phyloP scores from a whole-genome alignment of 2,797 vertebrate species.

The Acanthis flammea region DNA sequence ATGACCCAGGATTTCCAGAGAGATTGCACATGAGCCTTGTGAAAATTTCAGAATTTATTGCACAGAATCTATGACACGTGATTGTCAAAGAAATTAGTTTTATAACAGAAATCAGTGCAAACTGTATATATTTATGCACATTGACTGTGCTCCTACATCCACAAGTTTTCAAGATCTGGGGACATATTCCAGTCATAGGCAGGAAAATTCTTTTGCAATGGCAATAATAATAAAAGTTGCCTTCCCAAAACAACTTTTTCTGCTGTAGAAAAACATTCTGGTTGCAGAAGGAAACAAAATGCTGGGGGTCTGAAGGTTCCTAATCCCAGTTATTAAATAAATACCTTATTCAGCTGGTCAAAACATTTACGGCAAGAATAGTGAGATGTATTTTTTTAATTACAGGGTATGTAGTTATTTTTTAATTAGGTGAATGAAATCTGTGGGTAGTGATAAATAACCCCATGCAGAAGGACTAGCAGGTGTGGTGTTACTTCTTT shows the following conservation, averaged over 20 bases:
- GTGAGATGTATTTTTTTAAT: neutral
- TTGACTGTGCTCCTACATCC: neutral
- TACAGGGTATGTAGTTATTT: neutral
- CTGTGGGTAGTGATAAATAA: neutral
- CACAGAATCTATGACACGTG: rapidly evolving
- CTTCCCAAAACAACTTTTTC: neutral
- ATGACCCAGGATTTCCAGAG: neutral
- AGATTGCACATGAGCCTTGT: rapidly evolving
- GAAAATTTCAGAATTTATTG: neutral
- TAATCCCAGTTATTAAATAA: neutral
- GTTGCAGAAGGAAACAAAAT: neutral
- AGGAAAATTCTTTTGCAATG: neutral
- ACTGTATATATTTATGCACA: neutral
- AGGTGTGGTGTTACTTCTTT: neutral
- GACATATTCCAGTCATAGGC: rapidly evolving
- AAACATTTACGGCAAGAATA: neutral
- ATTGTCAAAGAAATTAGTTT: neutral
- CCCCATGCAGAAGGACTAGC: neutral
- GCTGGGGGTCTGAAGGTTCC: neutral
- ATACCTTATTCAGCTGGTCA: neutral
- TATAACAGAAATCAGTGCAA: neutral
- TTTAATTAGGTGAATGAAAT: neutral
- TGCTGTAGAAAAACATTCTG: neutral
- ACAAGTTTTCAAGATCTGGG: no score
- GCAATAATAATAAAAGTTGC: neutral